A percentile compares a stretch with the other conserved stretches of the same genome.
Conservation (phyloP, 2,888 invertebrate species). For the Cosmia pyralina region DNA sequence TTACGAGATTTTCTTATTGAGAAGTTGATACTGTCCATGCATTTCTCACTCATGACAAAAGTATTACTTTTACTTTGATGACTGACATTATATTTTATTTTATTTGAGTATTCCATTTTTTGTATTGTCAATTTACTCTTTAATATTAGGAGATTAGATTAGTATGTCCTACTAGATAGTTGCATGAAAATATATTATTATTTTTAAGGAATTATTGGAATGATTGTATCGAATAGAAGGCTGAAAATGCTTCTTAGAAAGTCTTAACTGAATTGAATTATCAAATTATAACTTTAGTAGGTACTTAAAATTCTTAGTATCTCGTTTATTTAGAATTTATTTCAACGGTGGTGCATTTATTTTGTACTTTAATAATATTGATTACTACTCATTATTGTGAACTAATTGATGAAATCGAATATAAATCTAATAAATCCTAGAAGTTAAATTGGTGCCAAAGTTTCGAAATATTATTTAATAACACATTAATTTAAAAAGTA, state of each 20-base stretch:
- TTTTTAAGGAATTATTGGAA: conserved; percentile 63
- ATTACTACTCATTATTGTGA: conserved; percentile 48
- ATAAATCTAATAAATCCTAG: conserved; percentile 65
- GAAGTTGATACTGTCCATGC: conserved; percentile 12
- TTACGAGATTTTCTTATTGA: conserved; percentile 27
- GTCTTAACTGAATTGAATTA: conserved; percentile 63
- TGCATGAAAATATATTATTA: conserved; percentile 63
- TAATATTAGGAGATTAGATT: conserved; percentile 44
- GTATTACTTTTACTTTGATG: conserved; percentile 64
- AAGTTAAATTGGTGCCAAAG: conserved; percentile 85
- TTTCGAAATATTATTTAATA: conserved; percentile 63
- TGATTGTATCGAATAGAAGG: conserved; percentile 70
- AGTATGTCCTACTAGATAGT: conserved; percentile 54
- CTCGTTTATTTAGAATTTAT: conserved; percentile 65
- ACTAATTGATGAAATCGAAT: conserved; percentile 60
- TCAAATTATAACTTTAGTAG: conserved; percentile 64
- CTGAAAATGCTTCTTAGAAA: conserved; percentile 61
- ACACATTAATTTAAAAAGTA: conserved; percentile 38
- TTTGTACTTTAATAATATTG: conserved; percentile 63
- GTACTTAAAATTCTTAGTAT: conserved; percentile 73
- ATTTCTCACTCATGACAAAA: conserved; percentile 54
- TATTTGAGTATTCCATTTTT: conserved; percentile 62
- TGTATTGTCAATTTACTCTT: conserved; percentile 59
- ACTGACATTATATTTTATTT: conserved; percentile 60
- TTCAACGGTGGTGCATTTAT: conserved; percentile 79